Conservation (phyloP, 2,113 vertebrate species). For the Variabilichromis moorii region DNA sequence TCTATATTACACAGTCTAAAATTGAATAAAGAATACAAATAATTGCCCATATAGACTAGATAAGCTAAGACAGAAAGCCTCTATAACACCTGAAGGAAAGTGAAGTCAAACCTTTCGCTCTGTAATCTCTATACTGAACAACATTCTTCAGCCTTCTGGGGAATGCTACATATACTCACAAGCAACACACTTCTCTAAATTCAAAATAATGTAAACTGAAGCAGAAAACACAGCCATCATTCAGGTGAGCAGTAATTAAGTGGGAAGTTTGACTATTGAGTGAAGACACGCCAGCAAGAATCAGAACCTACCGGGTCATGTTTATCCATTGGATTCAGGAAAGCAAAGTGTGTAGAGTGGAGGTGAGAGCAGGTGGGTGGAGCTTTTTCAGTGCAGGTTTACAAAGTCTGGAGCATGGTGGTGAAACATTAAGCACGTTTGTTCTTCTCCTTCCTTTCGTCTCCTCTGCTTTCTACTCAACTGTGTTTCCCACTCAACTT, state of each 20-base stretch:
- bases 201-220: neutral
- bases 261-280: neutral
- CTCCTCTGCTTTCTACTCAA: neutral
- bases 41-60: neutral
- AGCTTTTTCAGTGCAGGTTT: constrained; percentile 1
- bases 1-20: neutral
- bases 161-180: neutral
- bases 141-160: neutral
- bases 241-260: neutral
- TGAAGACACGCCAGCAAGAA: neutral
- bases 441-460: neutral
- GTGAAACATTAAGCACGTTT: neutral
- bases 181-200: neutral
- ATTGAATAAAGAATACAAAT: neutral
- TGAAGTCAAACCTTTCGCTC: neutral
- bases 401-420: neutral
- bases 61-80: neutral
- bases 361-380: neutral
- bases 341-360: neutral
- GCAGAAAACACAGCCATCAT: neutral
- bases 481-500: neutral
- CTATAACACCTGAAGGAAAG: neutral
- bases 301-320: constrained; percentile 44
- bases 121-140: neutral
- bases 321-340: constrained; percentile 52